phyloP scores from a whole-genome alignment of 2,113 vertebrate species.

The Plestiodon gilberti region DNA sequence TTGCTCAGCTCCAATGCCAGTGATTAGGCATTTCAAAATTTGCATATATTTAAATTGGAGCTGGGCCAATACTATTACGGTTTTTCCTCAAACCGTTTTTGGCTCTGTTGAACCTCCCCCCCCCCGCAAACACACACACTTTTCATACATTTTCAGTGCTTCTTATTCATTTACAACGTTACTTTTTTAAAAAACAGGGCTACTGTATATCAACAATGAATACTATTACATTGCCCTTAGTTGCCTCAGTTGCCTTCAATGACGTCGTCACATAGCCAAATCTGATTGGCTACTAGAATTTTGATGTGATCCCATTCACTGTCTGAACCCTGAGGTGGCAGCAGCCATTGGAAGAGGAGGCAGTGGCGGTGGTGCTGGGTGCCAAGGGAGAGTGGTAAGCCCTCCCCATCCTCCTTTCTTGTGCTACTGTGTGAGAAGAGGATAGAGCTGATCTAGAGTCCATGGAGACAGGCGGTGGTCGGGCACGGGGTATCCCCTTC shows the following conservation, averaged over 20 bases:
- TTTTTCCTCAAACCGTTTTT: not conserved
- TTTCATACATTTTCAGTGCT: too few relatives aligned
- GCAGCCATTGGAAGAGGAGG: too few relatives aligned
- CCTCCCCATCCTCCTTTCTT: too few relatives aligned
- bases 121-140: too few relatives aligned
- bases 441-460: too few relatives aligned
- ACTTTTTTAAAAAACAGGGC: not conserved
- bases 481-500: too few relatives aligned
- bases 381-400: too few relatives aligned
- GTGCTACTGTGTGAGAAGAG: not conserved
- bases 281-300: not conserved
- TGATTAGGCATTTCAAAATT: conserved; percentile 16
- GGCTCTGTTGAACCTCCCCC: not conserved
- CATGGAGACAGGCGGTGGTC: too few relatives aligned
- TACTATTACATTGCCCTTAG: too few relatives aligned
- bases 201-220: not conserved
- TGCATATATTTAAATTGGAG: conserved; percentile 6
- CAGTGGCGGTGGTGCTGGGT: too few relatives aligned
- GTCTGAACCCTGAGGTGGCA: too few relatives aligned
- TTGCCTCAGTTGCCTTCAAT: not conserved
- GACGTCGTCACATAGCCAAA: not conserved
- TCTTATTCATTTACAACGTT: not conserved
- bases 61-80: not conserved
- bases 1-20: not conserved
- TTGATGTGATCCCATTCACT: not conserved